Evolutionary conservation across 2,888 invertebrate genomes (phyloP).

Genomic region (Pseudococcus longispinus): DNA sequence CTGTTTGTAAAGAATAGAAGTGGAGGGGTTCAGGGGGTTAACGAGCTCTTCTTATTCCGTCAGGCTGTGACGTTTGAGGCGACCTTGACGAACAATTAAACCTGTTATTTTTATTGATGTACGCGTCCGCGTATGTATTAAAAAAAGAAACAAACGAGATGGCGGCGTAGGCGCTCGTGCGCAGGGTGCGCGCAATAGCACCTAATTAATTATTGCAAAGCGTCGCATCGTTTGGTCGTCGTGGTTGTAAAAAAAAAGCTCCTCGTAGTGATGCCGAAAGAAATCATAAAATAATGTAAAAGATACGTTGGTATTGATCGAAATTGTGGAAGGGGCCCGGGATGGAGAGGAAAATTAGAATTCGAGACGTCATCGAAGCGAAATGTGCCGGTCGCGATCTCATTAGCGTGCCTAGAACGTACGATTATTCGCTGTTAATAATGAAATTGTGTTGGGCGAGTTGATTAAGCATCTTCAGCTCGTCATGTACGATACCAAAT

Average conservation of each 20-base stretch:
- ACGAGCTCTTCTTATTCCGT: constrained; percentile 14
- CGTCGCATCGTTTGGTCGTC: background rate
- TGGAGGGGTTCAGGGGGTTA: background rate
- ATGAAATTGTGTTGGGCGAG: background rate
- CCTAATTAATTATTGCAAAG: background rate
- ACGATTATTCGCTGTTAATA: background rate
- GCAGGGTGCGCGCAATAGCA: background rate
- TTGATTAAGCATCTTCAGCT: too few species aligned
- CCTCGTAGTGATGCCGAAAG: background rate
- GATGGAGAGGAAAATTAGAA: background rate
- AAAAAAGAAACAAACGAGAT: background rate
- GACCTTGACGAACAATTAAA: constrained; percentile 34
- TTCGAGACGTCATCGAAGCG: background rate
- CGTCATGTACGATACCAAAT: too few species aligned
- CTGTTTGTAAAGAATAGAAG: background rate
- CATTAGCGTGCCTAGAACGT: background rate
- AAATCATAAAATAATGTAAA: background rate
- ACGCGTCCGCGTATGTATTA: background rate
- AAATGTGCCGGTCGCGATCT: background rate
- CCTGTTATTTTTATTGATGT: constrained; percentile 44
- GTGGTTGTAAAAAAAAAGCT: background rate
- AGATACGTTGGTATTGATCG: background rate
- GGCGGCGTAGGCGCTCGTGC: background rate
- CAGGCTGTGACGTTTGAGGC: constrained; percentile 19
- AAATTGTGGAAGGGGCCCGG: background rate